Percentiles rank a stretch among this genome's conserved stretches.
Evolutionary conservation across 2,888 invertebrate genomes (phyloP).

Genomic region (Dynastes hyllus): DNA sequence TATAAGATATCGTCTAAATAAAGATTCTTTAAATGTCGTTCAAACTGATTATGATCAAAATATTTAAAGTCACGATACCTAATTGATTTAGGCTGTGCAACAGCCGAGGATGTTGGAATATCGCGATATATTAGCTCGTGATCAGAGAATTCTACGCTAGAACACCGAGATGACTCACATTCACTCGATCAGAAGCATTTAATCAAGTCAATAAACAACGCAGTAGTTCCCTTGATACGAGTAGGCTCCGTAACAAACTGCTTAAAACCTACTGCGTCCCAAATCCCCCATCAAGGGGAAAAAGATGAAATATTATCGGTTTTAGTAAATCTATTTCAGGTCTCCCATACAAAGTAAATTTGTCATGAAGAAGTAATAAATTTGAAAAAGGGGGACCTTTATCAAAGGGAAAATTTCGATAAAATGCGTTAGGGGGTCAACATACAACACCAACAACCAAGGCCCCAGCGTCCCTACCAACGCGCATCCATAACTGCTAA

Average conservation of each 20-base stretch:
- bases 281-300: background rate
- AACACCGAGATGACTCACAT: background rate
- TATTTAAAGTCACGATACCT: background rate
- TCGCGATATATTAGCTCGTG: background rate
- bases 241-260: constrained; percentile 3
- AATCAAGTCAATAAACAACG: background rate
- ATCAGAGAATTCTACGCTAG: background rate
- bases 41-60: background rate
- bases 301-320: background rate
- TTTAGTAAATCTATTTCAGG: constrained; percentile 29
- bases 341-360: constrained; percentile 27
- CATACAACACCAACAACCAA: constrained; percentile 1
- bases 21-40: background rate
- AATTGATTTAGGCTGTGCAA: background rate
- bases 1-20: no score
- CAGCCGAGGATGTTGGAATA: background rate
- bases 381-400: background rate
- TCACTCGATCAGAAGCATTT: background rate
- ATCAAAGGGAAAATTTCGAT: background rate
- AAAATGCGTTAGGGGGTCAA: background rate
- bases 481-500: background rate
- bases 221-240: background rate
- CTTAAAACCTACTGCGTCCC: background rate
- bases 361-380: background rate
- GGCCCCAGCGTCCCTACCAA: background rate